Evolutionary conservation across 2,888 invertebrate species (phyloP), one percentile per base, ranked within the genome.

Genomic region (Ophion ventricosus): DNA sequence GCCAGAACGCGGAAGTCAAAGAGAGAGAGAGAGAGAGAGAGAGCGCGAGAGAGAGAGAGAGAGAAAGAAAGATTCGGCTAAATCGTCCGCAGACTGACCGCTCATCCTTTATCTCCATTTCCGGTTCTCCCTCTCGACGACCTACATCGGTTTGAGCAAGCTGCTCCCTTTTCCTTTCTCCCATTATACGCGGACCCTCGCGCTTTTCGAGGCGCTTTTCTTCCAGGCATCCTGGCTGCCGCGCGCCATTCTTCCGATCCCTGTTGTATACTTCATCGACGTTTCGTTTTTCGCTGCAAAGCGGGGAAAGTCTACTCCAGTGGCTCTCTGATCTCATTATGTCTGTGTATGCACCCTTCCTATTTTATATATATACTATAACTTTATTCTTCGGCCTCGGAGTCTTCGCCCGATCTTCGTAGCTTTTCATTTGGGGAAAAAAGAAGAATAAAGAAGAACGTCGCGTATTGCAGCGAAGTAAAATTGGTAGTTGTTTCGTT

Each of bases 381-480:
- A 63, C 23, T 57, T 10, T 10, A 63, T 61, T 49, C 8, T 35
- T 35, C 2, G 35, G 29, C 29, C 29, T 35, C 35, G 8, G 35
- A 35, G 7, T 35, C 2, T 4, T 35, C 8, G 5, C 49, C 49
- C 49, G 17, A 49, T 49, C 17, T 49, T 49, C 17, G 17, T 49
- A 17, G 49, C 49, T 17, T 49, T 14, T 49, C 49, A 49, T 49
- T 49, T 49, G 49, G 49, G 20, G 11, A 23, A 23, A 57, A 57
- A 1, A 17, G 23, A 10, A 0, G 10, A 20, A 20, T 4, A 57
- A 23, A 1, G 2, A 69, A 56, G 25, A 66, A 87, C 88, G 90
- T 88, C 88, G 89, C 87, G 85, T 88, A 89, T 90, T 88, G 88
- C 87, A 88, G 89, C 4, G 90, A 90, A 89, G 88, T 88, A 85